Base-by-base conservation (phyloP, 2,797 vertebrate species). In the Tadarida brasiliensis region DNA sequence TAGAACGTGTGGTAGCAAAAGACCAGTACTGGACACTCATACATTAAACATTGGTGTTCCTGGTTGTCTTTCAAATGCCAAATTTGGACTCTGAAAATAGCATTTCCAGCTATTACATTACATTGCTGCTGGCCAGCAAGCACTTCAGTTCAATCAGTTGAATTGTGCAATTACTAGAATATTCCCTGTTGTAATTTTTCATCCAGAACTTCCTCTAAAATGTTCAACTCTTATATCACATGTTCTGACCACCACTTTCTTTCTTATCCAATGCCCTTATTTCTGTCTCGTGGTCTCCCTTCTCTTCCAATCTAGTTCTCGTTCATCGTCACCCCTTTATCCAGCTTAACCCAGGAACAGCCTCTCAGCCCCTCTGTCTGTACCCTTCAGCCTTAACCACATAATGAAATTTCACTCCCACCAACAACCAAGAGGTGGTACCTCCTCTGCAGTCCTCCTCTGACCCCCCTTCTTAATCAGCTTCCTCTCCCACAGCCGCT, bases 71-170 rank as follows among this genome's bases (percentile, higher is more conserved):
- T 91, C 11, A 3, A 63, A 67, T 94, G 57, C 73, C 56, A 59
- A 56, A 56, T 76, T 49, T 82, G n/a, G 73, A 73, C 14, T 82
- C 65, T 82, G 44, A 44, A 85, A 77, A 81, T 39, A 90, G n/a
- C 63, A 73, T 65, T 87, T 92, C 71, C 56, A 92, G 49, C 51
- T 85, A 87, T 85, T 65, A 78, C 47, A 89, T 86, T 92, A 51
- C 49, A 59, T 95, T 28, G 28, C 56, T 87, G 74, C 54, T 87
- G 44, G 74, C 61, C 68, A 95, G 77, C 24, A 59, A 96, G 67
- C 26, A 68, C 71, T 94, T 87, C 44, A 28, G 76, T 88, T 94
- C 93, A 92, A 54, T 94, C 88, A 80, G 47, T 49, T 90, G 73
- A 95, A 63, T 49, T 59, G 33, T 51, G 6, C 70, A 95, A 68